phyloP scores from a whole-genome alignment of 2,888 invertebrate genomes.

The Amphiduros pacificus region DNA sequence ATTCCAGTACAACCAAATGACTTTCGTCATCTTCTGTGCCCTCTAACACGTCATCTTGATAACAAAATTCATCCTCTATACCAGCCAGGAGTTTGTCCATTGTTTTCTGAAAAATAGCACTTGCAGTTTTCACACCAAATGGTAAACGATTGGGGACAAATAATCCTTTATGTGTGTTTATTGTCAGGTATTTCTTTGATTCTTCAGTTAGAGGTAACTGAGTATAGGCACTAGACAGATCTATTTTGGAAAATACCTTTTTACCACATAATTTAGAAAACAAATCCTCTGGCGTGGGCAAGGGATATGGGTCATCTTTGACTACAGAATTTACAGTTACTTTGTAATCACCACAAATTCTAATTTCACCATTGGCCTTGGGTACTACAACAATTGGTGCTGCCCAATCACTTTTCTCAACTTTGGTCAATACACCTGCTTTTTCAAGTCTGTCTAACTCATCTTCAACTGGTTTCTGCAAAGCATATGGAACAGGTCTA shows the following conservation, averaged over 20 bases:
- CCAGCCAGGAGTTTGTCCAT: background rate
- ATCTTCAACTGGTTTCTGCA: slow-evolving; percentile 17
- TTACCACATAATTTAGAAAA: background rate
- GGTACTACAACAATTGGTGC: slow-evolving; percentile 33
- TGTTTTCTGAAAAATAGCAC: background rate
- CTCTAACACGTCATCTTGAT: background rate
- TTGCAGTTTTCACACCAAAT: background rate
- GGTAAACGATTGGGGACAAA: background rate
- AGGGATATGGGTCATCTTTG: background rate
- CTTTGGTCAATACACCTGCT: slow-evolving; percentile 21
- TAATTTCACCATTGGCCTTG: slow-evolving; percentile 24
- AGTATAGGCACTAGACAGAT: background rate
- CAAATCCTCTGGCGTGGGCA: slow-evolving; percentile 1
- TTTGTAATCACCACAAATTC: slow-evolving; percentile 22
- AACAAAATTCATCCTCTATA: background rate
- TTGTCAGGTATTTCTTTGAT: background rate
- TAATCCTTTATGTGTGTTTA: background rate
- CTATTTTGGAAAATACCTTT: background rate
- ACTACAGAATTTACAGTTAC: slow-evolving; percentile 20
- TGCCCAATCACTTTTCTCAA: slow-evolving; percentile 29
- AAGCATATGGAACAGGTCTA: slow-evolving; percentile 30
- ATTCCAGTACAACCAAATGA: background rate
- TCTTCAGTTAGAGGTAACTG: background rate
- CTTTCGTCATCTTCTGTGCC: background rate
- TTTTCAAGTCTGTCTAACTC: slow-evolving; percentile 30